These are phyloP conservation scores for Halcyon badia DNA, from an alignment of 2,797 vertebrate genomes.

Conservation along the genomic window DNA sequence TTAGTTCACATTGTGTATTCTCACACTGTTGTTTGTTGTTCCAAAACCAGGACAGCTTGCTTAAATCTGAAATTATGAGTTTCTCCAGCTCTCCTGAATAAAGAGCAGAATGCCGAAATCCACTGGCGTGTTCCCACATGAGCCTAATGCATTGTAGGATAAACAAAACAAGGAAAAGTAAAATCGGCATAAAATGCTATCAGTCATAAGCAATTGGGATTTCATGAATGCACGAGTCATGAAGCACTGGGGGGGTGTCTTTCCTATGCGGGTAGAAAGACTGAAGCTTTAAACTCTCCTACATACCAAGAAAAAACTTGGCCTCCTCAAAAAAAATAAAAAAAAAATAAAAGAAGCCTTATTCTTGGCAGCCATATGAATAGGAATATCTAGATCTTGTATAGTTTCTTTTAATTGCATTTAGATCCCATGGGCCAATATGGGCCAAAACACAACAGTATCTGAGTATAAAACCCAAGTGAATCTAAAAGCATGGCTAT, in stretches of 20 bases:
- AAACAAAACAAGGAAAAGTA: slow-evolving; percentile 43
- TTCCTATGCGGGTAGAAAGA: neutral
- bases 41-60: slow-evolving; percentile 46
- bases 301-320: neutral
- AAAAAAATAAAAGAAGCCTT: neutral
- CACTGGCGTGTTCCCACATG: neutral
- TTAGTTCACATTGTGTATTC: neutral
- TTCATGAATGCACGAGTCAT: slow-evolving; percentile 30
- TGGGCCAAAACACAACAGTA: neutral
- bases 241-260: neutral
- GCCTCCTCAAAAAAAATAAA: neutral
- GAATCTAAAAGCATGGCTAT: neutral
- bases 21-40: neutral
- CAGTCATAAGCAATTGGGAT: slow-evolving; percentile 16
- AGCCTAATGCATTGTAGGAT: slow-evolving; percentile 25
- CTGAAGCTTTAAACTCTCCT: slow-evolving; percentile 13
- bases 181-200: slow-evolving; percentile 31
- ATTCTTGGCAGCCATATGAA: neutral
- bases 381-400: neutral
- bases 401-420: neutral
- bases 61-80: slow-evolving; percentile 48
- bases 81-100: slow-evolving; percentile 14
- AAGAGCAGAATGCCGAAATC: slow-evolving; percentile 17
- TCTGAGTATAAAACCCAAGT: neutral
- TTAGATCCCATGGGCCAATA: neutral